These are phyloP conservation scores for Heliconius cydno DNA, from an alignment of 2,888 invertebrate species.

Conservation along the genomic window DNA sequence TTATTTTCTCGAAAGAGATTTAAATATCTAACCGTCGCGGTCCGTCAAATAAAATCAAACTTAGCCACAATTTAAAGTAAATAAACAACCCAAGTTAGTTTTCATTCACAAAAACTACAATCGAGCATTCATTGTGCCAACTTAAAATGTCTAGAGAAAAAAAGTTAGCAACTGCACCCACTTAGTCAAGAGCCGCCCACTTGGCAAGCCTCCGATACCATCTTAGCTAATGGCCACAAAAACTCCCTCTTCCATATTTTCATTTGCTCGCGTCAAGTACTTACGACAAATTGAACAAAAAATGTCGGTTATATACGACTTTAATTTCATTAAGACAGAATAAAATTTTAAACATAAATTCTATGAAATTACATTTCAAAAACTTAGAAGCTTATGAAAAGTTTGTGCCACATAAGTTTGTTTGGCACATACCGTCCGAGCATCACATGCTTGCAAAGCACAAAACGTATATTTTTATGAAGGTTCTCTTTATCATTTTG, in stretches of 20 bases:
- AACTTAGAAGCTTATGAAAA: not conserved
- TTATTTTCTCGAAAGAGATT: not conserved
- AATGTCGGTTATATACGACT: conserved; percentile 33
- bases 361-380: conserved; percentile 8
- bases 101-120: conserved; percentile 45
- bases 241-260: conserved; percentile 48
- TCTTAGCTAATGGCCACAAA: conserved; percentile 56
- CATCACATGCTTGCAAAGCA: not conserved
- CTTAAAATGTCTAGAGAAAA: conserved; percentile 45
- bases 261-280: conserved; percentile 44
- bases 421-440: not conserved
- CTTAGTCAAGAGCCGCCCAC: conserved; percentile 57
- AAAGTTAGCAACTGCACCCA: conserved; percentile 51
- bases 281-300: conserved; percentile 43
- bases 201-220: conserved; percentile 59
- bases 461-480: not conserved
- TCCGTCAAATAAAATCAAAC: not conserved
- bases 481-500: not conserved
- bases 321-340: conserved; percentile 30
- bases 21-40: not conserved
- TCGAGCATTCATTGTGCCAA: conserved; percentile 45
- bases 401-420: conserved; percentile 2
- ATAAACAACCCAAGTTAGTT: conserved; percentile 28
- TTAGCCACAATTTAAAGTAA: conserved; percentile 11
- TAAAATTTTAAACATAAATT: conserved; percentile 20